These are phyloP conservation scores for Capricornis sumatraensis DNA, from an alignment of 2,113 vertebrate genomes.

Conservation along the genomic window DNA sequence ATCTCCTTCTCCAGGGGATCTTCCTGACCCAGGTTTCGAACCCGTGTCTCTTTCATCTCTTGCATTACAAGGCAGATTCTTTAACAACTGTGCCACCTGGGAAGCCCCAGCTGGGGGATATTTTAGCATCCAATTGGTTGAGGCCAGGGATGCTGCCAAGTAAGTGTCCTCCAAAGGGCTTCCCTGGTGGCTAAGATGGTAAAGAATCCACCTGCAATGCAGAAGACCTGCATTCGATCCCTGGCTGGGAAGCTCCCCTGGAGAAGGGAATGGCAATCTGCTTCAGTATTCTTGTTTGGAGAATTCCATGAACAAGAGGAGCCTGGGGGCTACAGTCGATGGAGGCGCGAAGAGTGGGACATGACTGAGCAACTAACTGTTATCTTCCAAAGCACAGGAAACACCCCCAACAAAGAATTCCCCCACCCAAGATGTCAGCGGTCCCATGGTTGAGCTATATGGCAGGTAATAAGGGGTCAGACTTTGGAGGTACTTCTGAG, in stretches of 20 bases:
- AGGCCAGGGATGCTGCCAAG: neutral
- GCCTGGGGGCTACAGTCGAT: neutral
- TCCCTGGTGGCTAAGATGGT: neutral
- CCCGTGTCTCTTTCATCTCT: neutral
- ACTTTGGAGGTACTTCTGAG: neutral
- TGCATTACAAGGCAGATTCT: neutral
- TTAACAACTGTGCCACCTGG: neutral
- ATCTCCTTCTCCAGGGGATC: neutral
- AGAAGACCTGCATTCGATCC: neutral
- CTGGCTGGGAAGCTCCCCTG: neutral
- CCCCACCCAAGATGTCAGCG: accelerated
- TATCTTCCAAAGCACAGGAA: neutral
- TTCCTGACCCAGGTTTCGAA: neutral
- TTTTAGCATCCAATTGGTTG: neutral
- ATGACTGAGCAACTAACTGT: neutral
- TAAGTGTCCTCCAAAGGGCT: neutral
- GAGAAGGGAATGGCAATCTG: neutral
- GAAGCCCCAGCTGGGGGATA: neutral
- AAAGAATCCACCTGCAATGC: neutral
- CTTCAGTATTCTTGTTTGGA: neutral
- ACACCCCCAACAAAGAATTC: neutral
- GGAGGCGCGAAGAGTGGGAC: neutral
- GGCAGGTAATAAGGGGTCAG: neutral
- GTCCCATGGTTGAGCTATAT: neutral
- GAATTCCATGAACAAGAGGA: neutral